phyloP scores from a whole-genome alignment of 2,113 vertebrate genomes.

The Trichechus manatus region DNA sequence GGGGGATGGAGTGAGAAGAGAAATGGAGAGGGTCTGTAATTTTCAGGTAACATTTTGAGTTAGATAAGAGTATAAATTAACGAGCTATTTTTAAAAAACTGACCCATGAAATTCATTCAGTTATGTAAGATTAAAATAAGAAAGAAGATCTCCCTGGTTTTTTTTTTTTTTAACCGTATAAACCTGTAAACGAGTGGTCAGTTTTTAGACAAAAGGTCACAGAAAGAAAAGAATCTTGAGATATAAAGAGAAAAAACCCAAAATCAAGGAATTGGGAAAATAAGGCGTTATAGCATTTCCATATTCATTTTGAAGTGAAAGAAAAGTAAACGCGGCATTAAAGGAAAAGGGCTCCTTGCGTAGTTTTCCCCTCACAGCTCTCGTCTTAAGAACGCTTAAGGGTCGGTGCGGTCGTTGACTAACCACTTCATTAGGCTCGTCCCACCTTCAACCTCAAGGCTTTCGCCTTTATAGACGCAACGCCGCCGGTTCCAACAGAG shows the following conservation, averaged over 20 bases:
- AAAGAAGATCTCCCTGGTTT: background rate
- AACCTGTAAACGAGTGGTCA: slow-evolving; percentile 64
- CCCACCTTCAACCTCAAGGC: slow-evolving; percentile 82
- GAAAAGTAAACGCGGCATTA: slow-evolving; percentile 44
- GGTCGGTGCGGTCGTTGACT: slow-evolving; percentile 75
- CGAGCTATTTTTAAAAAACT: background rate
- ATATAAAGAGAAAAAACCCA: slow-evolving; percentile 21
- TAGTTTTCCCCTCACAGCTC: slow-evolving; percentile 73
- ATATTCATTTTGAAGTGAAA: slow-evolving; percentile 59
- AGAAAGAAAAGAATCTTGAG: slow-evolving; percentile 60
- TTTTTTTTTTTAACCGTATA: slow-evolving; percentile 52
- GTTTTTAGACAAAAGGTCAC: slow-evolving; percentile 27
- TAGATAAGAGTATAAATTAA: background rate
- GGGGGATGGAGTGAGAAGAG: background rate
- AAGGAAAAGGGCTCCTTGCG: slow-evolving; percentile 57
- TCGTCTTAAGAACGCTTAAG: slow-evolving; percentile 75
- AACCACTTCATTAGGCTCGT: slow-evolving; percentile 77
- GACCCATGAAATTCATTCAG: slow-evolving; percentile 50
- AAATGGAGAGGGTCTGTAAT: background rate
- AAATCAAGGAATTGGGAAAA: slow-evolving; percentile 20
- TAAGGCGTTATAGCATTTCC: slow-evolving; percentile 47
- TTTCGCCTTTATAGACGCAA: slow-evolving; percentile 78
- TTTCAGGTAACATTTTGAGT: background rate
- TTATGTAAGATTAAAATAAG: slow-evolving; percentile 60
- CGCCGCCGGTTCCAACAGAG: slow-evolving; percentile 78